Base-by-base conservation (phyloP, 1,140 invertebrate species). In the Cataglyphis hispanica region DNA sequence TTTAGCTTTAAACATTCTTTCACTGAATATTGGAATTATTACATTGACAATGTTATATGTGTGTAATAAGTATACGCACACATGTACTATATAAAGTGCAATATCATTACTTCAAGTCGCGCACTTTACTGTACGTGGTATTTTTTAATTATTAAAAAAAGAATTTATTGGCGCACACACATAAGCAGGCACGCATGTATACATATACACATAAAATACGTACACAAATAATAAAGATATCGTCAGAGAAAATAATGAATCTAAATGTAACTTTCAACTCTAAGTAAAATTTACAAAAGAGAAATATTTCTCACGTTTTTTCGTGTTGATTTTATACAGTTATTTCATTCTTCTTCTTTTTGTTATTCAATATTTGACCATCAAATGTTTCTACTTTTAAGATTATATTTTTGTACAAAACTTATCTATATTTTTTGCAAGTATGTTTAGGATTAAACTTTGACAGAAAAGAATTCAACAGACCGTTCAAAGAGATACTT, bases 41-140 rank as follows among this genome's bases (percentile, higher is more conserved):
- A 34, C 13, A 31, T 69, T 19, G 63, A 66, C 11, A 46, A 37
- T 37, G 10, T 34, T 66, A 8, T n/a, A 0, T n/a, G 5, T 31
- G 7, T 46, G 16, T 25, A 16, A 22, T 6, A n/a, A 19, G 10
- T 19, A 46, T 46, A 50, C 1, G 19, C 16, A 37, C 11, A 64
- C 2, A 64, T n/a, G 31, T 37, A 37, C 1, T 22, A 3, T n/a
- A 40, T 66, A 19, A 8, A 37, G 4, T 63, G 16, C 46, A 46
- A 19, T 67, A 66, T 16, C 2, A 13, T 43, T 61, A 19, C 27
- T 34, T 74, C 58, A 63, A 67, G 63, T 43, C 81, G 61, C 22
- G 22, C 27, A 10, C 67, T 89, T 89, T 77, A 86, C 86, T 86
- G 19, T 76, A 1, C 25, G 8, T 19, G n/a, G 61, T 72, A 34